Base-by-base conservation (phyloP, 2,888 invertebrate genomes). In the Allolobophora icterica region DNA sequence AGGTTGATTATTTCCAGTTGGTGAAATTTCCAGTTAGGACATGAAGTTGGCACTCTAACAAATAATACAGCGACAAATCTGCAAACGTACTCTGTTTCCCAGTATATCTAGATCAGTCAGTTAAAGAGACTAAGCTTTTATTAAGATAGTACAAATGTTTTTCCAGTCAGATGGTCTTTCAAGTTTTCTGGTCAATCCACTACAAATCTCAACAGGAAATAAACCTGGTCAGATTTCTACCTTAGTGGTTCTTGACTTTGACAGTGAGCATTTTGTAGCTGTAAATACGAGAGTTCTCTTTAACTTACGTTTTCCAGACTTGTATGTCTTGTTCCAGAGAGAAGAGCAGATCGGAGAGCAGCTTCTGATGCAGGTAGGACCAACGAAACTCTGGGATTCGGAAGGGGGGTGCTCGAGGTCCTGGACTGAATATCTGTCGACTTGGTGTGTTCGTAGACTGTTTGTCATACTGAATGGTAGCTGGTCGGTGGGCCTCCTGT, bases 381-480 rank as follows among this genome's bases (percentile, higher is more conserved):
- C 99, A 99, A 94, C 98, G 97, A 96, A 99, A 99, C 96, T 99
- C 99, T 40, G 99, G 99, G 95, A 99, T 99, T 93, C 99, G 97
- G 96, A 99, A 99, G 6, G 99, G 95, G 84, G 95, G 95, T 19
- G 95, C 95, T 45, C 95, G 93, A 0, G 95, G 95, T 58, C 95
- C 95, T 11, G 95, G 94, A 92, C 94, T 95, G 93, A 95, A 95
- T 91, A 95, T 94, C 91, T 94, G 94, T 89, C 94, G 92, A 52
- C 90, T 91, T 0, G 98, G 38, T 98, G 98, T 94, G 98, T 96
- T 91, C 98, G 97, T 83, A 98, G 98, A 13, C 98, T 98, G 92
- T 30, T 89, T 40, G 34, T 45, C 52, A 40, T 42, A 38, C 35
- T 35, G 91, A 45, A 90, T 38, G 89, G 35, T 38, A 17, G 91